These are phyloP conservation scores for Hypomesus transpacificus DNA, from an alignment of 2,113 vertebrate genomes.

Conservation along the genomic window DNA sequence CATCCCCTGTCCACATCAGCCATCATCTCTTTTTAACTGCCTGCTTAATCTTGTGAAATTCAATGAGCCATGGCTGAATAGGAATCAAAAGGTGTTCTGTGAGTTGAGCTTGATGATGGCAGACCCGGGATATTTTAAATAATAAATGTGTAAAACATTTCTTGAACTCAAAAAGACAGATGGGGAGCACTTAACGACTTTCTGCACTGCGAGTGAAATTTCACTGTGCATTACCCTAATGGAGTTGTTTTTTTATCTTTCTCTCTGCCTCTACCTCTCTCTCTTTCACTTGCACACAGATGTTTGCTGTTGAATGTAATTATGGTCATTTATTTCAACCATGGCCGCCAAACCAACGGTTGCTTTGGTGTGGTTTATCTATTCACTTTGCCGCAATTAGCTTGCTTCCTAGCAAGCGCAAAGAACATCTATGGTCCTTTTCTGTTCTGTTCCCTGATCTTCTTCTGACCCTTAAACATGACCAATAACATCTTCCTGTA, in stretches of 20 bases:
- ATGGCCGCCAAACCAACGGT: slow-evolving; percentile 50
- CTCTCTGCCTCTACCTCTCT: slow-evolving; percentile 29
- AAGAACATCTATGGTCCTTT: no score
- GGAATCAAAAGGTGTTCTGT: slow-evolving; percentile 55
- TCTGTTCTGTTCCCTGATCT: no score
- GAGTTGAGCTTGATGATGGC: slow-evolving; percentile 54
- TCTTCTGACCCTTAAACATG: no score
- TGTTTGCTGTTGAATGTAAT: slow-evolving; percentile 72
- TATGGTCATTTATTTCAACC: slow-evolving; percentile 72
- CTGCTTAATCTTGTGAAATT: slow-evolving; percentile 48
- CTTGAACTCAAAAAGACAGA: slow-evolving; percentile 70
- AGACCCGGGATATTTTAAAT: slow-evolving; percentile 63
- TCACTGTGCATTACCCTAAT: slow-evolving; percentile 75
- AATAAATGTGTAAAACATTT: slow-evolving; percentile 70
- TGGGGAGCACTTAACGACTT: slow-evolving; percentile 77
- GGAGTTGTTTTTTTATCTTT: slow-evolving; percentile 59
- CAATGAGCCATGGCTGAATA: slow-evolving; percentile 54
- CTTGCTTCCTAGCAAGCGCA: slow-evolving; percentile 30
- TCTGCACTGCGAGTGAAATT: slow-evolving; percentile 66
- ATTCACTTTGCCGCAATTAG: slow-evolving; percentile 58
- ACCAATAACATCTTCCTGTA: no score
- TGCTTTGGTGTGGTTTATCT: slow-evolving; percentile 46
- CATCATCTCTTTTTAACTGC: slow-evolving; percentile 38
- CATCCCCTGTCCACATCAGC: background rate
- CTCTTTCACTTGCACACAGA: slow-evolving; percentile 54